Percentiles rank a stretch among this genome's conserved stretches.
phyloP scores from a whole-genome alignment of 2,888 invertebrate species.

The Anagyrus pseudococci region DNA sequence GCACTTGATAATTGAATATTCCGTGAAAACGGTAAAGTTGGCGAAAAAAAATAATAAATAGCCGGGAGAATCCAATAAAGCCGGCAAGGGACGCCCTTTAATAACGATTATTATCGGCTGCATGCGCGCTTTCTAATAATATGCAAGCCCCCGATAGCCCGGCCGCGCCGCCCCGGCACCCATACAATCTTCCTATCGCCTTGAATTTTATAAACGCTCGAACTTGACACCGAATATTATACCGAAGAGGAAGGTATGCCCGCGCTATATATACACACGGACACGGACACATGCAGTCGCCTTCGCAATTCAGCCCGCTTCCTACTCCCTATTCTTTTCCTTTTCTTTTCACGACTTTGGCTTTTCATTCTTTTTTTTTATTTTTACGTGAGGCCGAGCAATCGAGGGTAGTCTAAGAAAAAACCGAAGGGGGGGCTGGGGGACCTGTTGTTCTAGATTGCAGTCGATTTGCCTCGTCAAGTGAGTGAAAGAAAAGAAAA shows the following conservation, averaged over 20 bases:
- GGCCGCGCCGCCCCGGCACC: constrained; percentile 13
- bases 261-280: not conserved
- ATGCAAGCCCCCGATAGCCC: not conserved
- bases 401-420: not conserved
- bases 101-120: not conserved
- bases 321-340: too few species aligned
- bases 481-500: not conserved
- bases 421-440: too few species aligned
- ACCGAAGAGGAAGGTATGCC: not conserved
- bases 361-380: too few species aligned
- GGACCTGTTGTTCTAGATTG: constrained; percentile 29
- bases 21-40: not conserved
- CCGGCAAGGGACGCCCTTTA: too few species aligned
- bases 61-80: too few species aligned
- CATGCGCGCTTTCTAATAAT: not conserved
- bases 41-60: too few species aligned
- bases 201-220: constrained; percentile 35
- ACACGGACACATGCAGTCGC: too few species aligned
- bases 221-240: constrained; percentile 37
- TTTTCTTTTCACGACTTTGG: too few species aligned
- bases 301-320: too few species aligned
- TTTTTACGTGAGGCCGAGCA: not conserved
- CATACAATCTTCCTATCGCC: constrained; percentile 33
- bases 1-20: not conserved
- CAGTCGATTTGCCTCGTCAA: constrained; percentile 18